These are phyloP conservation scores for Sympetrum striolatum DNA, from an alignment of 2,888 invertebrate genomes.

Conservation along the genomic window DNA sequence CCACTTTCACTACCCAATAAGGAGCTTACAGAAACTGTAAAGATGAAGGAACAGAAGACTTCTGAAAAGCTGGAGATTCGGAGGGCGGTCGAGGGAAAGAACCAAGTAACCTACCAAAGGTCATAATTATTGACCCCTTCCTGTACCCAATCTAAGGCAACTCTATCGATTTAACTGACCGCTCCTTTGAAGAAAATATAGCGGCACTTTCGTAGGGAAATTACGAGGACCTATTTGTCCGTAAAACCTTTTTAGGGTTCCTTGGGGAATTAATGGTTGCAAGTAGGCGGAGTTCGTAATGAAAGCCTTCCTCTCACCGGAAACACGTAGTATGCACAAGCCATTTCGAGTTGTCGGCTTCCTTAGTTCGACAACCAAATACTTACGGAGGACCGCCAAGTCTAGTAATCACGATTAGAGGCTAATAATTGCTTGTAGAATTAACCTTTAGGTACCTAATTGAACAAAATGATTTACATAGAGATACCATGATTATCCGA, in stretches of 20 bases:
- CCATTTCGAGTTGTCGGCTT: background rate
- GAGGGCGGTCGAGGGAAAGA: background rate
- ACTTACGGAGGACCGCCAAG: too few species aligned
- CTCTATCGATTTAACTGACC: constrained; percentile 2
- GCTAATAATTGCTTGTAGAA: too few species aligned
- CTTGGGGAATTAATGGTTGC: background rate
- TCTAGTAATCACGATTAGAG: too few species aligned
- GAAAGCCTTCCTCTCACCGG: background rate
- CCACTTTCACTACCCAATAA: too few species aligned
- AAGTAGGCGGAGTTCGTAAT: background rate
- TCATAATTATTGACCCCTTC: background rate
- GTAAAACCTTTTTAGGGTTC: background rate
- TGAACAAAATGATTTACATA: too few species aligned
- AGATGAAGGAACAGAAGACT: background rate
- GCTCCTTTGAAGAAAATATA: background rate
- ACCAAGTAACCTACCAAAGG: background rate
- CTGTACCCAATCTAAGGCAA: background rate
- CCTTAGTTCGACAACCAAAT: background rate
- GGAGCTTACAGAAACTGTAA: too few species aligned
- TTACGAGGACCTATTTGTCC: background rate
- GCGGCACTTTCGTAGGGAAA: constrained; percentile 1
- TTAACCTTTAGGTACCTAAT: too few species aligned
- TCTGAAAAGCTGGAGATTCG: background rate
- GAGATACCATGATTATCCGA: too few species aligned
- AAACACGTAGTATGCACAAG: background rate